phyloP scores from a whole-genome alignment of 2,797 vertebrate genomes.

The Rhynchotus rufescens region DNA sequence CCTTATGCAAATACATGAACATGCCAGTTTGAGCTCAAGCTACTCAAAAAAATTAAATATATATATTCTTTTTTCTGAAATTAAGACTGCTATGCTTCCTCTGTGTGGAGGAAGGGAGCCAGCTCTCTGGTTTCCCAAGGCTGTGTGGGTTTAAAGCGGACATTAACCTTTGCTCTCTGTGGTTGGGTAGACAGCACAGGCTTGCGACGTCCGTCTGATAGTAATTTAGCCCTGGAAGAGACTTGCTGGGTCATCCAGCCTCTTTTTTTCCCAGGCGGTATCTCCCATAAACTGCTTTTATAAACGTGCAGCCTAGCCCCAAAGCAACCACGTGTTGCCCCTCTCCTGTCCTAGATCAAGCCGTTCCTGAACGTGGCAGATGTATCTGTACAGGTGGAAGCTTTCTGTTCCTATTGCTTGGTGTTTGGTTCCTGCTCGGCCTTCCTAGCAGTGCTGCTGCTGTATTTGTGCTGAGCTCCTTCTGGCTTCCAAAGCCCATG shows the following conservation, averaged over 20 bases:
- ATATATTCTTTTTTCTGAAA: background rate
- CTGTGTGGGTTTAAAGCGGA: conserved; percentile 43
- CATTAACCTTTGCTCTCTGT: conserved; percentile 46
- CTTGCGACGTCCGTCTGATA: conserved; percentile 17
- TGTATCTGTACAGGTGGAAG: background rate
- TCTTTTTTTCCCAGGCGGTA: conserved; percentile 15
- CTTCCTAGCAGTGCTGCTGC: background rate
- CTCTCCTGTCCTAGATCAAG: background rate
- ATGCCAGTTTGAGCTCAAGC: conserved; percentile 30
- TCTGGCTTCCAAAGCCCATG: background rate
- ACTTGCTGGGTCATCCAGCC: conserved; percentile 44
- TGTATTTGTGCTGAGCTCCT: background rate
- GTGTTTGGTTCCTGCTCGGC: background rate
- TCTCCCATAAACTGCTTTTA: background rate
- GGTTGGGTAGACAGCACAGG: conserved; percentile 28
- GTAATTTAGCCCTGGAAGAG: conserved; percentile 35
- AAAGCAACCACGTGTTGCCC: background rate
- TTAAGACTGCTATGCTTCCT: conserved; percentile 6
- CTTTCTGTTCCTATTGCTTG: background rate
- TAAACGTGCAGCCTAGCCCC: background rate
- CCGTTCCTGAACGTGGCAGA: background rate
- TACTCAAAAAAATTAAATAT: background rate
- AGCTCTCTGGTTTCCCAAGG: conserved; percentile 36
- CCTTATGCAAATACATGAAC: conserved; percentile 55
- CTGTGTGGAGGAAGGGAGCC: background rate